These are phyloP conservation scores for Apteryx owenii DNA, from an alignment of 2,113 vertebrate species.

Conservation along the genomic window DNA sequence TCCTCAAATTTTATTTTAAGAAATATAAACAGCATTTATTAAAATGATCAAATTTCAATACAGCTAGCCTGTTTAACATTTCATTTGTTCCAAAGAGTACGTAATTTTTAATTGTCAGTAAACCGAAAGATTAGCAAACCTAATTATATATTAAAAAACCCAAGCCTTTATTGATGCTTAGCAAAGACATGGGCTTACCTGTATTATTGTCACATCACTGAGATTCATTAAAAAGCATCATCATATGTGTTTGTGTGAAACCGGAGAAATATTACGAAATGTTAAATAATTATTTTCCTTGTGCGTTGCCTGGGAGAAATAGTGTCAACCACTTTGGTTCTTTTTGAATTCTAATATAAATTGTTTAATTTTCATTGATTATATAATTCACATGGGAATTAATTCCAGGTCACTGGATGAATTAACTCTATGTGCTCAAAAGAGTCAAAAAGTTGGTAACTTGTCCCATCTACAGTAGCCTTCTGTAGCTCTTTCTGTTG, in stretches of 20 bases:
- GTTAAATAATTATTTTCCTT: neutral
- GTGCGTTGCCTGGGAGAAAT: neutral
- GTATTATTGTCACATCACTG: neutral
- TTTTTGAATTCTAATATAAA: neutral
- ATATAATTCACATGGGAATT: neutral
- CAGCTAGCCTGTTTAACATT: neutral
- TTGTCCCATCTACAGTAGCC: neutral
- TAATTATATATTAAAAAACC: neutral
- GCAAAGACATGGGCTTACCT: neutral
- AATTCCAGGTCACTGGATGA: neutral
- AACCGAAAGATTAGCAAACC: neutral
- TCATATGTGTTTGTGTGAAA: neutral
- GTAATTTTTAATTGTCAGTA: neutral
- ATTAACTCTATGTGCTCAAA: neutral
- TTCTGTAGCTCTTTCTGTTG: neutral
- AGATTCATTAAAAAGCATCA: neutral
- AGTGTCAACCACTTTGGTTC: fast-evolving
- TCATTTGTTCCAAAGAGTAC: neutral
- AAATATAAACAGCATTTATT: neutral
- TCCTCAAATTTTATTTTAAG: neutral
- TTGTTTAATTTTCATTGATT: neutral
- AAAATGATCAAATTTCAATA: neutral
- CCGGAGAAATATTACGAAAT: neutral
- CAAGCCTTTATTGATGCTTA: neutral
- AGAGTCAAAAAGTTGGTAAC: neutral